Conservation (phyloP, 2,888 invertebrate species). For the Clostera curtula region DNA sequence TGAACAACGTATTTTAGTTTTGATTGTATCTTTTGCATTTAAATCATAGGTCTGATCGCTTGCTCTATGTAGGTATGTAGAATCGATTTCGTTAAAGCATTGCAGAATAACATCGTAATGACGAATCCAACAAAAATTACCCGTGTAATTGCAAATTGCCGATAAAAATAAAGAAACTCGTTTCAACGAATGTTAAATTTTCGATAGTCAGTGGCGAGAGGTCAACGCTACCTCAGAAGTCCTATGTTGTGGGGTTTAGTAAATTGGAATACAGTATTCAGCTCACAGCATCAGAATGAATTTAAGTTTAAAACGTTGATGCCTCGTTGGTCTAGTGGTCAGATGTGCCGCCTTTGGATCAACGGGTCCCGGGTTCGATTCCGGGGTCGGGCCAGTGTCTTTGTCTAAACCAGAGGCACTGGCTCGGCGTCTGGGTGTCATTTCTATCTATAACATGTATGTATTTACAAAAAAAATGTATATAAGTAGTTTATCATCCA, state of each 20-base stretch:
- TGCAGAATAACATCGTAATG: conserved; percentile 20
- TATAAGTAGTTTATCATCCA: too few relatives aligned
- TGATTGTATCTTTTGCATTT: conserved; percentile 17
- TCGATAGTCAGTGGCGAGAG: conserved; percentile 22
- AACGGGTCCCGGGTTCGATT: too few relatives aligned
- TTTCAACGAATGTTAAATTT: conserved; percentile 16
- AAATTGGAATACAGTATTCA: conserved; percentile 20
- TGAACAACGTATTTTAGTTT: too few relatives aligned
- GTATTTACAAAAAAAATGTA: too few relatives aligned
- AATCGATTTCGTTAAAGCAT: conserved; percentile 16
- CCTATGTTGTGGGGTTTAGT: conserved; percentile 22
- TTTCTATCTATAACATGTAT: too few relatives aligned
- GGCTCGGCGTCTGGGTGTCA: too few relatives aligned
- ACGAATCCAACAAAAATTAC: conserved; percentile 21
- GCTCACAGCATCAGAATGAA: not conserved
- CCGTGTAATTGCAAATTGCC: conserved; percentile 37
- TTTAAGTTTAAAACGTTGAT: too few relatives aligned
- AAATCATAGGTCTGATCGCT: conserved; percentile 2
- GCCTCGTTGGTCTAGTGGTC: too few relatives aligned
- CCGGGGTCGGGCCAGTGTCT: too few relatives aligned
- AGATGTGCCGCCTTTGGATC: too few relatives aligned
- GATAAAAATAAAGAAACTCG: conserved; percentile 33
- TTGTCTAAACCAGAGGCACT: too few relatives aligned
- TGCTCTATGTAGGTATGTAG: conserved; percentile 16
- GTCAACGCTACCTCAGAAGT: conserved; percentile 39